Conservation (phyloP, 2,113 vertebrate species). For the Campylomormyrus tamandua region DNA sequence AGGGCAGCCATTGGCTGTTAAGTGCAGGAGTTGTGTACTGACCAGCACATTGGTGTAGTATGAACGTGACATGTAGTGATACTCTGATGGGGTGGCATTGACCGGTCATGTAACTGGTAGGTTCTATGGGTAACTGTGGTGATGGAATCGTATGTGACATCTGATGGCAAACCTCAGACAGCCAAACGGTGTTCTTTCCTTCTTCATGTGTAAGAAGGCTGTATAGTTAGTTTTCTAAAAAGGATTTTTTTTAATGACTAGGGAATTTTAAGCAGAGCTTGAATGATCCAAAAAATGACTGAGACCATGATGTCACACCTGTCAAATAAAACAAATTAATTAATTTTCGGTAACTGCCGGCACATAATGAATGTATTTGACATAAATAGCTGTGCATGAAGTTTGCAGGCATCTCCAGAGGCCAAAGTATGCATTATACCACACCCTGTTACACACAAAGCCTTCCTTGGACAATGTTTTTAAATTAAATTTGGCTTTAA, state of each 20-base stretch:
- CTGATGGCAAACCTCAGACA: neutral
- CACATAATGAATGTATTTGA: neutral
- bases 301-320: neutral
- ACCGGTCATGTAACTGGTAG: neutral
- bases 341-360: neutral
- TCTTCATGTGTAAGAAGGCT: neutral
- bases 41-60: conserved; percentile 21
- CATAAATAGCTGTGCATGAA: neutral
- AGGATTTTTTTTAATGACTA: neutral
- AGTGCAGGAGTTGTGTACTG: conserved; percentile 35
- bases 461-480: neutral
- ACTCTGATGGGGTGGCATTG: neutral
- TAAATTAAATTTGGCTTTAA: neutral
- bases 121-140: neutral
- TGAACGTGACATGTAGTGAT: neutral
- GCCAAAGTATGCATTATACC: neutral
- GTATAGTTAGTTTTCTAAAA: neutral
- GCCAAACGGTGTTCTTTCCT: neutral
- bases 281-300: neutral
- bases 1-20: neutral
- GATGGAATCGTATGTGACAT: neutral
- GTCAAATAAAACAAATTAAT: neutral
- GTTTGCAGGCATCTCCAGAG: neutral
- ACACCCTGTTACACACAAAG: neutral
- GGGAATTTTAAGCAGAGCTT: neutral